Conservation (phyloP, 92 coral and sea anemone species). For the Ricordea florida region DNA sequence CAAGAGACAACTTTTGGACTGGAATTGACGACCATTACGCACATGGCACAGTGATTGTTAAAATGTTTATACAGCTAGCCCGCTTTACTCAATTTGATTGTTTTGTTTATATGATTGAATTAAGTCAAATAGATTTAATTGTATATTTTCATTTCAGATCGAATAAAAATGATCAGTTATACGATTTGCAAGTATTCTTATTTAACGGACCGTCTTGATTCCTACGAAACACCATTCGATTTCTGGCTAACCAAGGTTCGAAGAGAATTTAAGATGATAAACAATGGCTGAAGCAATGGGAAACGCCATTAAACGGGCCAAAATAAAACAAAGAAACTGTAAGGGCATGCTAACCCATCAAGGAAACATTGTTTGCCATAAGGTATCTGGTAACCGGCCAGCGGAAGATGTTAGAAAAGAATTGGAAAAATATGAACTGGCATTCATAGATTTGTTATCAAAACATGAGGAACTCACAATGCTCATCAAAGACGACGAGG, state of each 20-base stretch:
- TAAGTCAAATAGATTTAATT: no score
- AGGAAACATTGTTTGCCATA: conserved; percentile 1
- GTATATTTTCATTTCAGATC: conserved; percentile 1
- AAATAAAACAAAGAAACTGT: conserved; percentile 35
- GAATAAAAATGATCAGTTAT: neutral
- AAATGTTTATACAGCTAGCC: no score
- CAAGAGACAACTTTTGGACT: conserved; percentile 46
- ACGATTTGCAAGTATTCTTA: neutral
- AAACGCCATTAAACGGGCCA: conserved; percentile 33
- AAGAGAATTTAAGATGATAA: conserved; percentile 18
- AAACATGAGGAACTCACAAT: conserved; percentile 16
- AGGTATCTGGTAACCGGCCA: conserved; percentile 25
- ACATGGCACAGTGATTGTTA: no score
- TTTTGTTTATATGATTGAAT: no score
- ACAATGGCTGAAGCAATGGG: neutral
- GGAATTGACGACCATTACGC: no score
- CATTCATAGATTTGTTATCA: no score
- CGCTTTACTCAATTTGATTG: no score
- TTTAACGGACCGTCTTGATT: neutral
- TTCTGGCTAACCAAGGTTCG: conserved; percentile 42
- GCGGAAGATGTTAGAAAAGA: conserved; percentile 24
- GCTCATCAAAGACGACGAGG: conserved; percentile 15
- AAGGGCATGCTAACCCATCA: conserved; percentile 31
- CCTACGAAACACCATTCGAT: conserved; percentile 45
- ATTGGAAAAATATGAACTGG: no score